These are phyloP conservation scores for Oreotrochilus melanogaster DNA, from an alignment of 2,113 vertebrate species.

Conservation along the genomic window DNA sequence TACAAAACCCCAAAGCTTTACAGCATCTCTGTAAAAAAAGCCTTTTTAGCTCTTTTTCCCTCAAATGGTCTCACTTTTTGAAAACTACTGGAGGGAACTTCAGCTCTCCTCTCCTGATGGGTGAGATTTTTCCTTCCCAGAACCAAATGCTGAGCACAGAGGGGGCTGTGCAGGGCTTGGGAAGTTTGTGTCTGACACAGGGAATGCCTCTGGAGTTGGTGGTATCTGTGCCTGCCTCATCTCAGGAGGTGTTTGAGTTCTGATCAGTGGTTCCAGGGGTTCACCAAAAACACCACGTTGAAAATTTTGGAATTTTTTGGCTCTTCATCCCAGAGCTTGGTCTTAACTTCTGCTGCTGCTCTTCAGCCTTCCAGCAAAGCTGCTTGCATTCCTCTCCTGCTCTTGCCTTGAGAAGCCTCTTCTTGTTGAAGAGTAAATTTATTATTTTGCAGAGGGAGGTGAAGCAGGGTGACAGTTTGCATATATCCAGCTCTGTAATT, in stretches of 20 bases:
- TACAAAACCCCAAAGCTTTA: not conserved
- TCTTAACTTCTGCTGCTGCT: not conserved
- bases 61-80: not conserved
- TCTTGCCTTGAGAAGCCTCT: not conserved
- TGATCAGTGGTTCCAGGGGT: not conserved
- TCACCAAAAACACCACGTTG: not conserved
- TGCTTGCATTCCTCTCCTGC: not conserved
- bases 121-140: not conserved
- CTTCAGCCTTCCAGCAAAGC: not conserved
- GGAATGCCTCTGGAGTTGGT: accelerated
- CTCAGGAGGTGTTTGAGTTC: not conserved
- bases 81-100: accelerated
- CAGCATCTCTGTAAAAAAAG: not conserved
- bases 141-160: not conserved
- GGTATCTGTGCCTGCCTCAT: not conserved
- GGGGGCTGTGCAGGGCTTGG: not conserved
- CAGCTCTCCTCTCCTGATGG: not conserved
- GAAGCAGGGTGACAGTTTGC: not conserved
- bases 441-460: not conserved
- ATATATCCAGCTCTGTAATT: not conserved
- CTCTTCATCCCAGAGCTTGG: not conserved
- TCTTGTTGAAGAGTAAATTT: not conserved
- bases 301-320: not conserved
- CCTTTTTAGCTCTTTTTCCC: not conserved
- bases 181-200: not conserved